Evolutionary conservation across 1,140 invertebrate species (phyloP), one percentile per base, ranked within the genome.

Genomic region (Bombus breviceps): DNA sequence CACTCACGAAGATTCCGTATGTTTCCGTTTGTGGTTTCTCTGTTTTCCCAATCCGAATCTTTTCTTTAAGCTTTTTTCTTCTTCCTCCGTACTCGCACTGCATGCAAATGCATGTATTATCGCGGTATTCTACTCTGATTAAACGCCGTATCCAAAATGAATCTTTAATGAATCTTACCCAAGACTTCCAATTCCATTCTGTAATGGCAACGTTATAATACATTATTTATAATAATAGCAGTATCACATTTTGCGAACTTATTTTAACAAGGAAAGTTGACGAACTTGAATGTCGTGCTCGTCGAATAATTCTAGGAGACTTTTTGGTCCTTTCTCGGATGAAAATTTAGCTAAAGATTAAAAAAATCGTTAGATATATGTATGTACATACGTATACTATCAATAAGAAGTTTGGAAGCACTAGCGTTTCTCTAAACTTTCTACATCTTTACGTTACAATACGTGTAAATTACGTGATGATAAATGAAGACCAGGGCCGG

Each of bases 61-160:
- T 88, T 76, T 76, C 34, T 62, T 18, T 39, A 68, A 78, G 41
- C 74, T 41, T 41, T 62, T 66, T 53, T 43, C 86, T 78, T 75
- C 39, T 75, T 47, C 32, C 32, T 43, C 28, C 43, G 68, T 71
- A 75, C 53, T 78, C 80, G 53, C 13, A 62, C 66, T 57, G 64
- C 86, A 79, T 88, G 69, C 80, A 87, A 89, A 88, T 75, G 64
- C 66, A 80, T 87, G 62, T 81, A 89, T 87, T 81, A 88, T 89
- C 78, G 64, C 64, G 47, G 75, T 73, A 77, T 81, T 79, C 76
- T 72, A 76, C 78, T 68, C 64, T 72, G 62, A 75, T 75, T 74
- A 74, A 43, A 73, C 66, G 77, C 66, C 41, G 66, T 68, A 81
- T 85, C 59, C 69, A 77, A 89, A 88, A 88, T 81, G 81, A 88